Evolutionary conservation across 2,113 vertebrate genomes (phyloP).

Genomic region (Hypomesus transpacificus): DNA sequence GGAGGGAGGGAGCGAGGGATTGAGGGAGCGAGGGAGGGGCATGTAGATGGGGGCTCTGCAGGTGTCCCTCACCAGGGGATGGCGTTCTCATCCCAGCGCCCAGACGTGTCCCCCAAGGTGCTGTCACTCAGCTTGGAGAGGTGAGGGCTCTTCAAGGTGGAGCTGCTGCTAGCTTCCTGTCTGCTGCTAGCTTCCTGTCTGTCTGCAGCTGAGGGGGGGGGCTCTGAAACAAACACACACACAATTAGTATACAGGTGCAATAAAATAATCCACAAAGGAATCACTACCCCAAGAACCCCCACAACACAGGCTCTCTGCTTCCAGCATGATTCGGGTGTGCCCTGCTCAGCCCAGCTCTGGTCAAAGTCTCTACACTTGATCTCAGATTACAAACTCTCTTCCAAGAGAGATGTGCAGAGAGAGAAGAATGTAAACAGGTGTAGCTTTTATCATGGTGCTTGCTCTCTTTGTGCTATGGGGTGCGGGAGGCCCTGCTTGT

Average conservation of each 20-base stretch:
- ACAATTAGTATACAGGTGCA: not conserved
- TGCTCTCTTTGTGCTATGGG: conserved; percentile 31
- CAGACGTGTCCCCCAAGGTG: conserved; percentile 67
- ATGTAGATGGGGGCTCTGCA: not conserved
- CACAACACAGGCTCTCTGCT: too few species aligned
- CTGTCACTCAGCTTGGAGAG: conserved; percentile 71
- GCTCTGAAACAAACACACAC: conserved; percentile 31
- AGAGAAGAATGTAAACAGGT: conserved; percentile 39
- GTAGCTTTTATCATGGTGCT: conserved; percentile 27
- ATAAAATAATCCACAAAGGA: conserved; percentile 12
- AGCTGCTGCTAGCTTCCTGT: conserved; percentile 15
- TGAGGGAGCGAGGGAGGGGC: not conserved
- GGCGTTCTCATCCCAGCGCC: conserved; percentile 83
- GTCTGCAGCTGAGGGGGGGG: conserved; percentile 12
- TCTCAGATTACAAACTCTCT: conserved; percentile 48
- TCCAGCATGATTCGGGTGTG: not conserved
- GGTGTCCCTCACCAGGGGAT: conserved; percentile 82
- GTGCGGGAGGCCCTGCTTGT: conserved; percentile 29
- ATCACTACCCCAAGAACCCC: conserved; percentile 15
- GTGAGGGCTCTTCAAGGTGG: conserved; percentile 56
- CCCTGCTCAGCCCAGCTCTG: conserved; percentile 10
- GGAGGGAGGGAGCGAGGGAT: too few species aligned
- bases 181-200: conserved; percentile 16
- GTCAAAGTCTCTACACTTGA: conserved; percentile 22
- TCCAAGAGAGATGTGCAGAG: conserved; percentile 23